phyloP scores from a whole-genome alignment of 2,113 vertebrate genomes.

The Chloroceryle aenea region DNA sequence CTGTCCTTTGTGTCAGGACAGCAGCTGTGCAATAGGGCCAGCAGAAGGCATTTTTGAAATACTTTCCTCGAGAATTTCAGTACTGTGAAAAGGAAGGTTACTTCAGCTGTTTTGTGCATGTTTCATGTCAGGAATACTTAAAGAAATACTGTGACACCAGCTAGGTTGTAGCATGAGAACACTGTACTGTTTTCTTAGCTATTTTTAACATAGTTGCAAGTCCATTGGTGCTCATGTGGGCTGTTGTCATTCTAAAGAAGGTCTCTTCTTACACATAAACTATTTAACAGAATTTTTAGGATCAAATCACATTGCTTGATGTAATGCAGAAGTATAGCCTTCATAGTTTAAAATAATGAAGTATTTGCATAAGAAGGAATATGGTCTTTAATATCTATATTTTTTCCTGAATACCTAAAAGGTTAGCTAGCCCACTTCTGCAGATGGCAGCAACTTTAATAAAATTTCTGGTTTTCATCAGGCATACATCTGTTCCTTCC shows the following conservation, averaged over 20 bases:
- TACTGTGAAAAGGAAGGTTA: neutral
- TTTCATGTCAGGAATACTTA: neutral
- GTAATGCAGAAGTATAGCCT: neutral
- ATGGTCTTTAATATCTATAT: neutral
- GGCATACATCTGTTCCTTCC: neutral
- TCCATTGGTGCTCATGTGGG: fast-evolving
- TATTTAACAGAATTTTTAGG: neutral
- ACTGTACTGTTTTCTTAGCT: neutral
- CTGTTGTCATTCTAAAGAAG: neutral
- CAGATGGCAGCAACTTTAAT: neutral
- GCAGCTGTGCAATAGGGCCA: neutral
- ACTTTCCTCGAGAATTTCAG: neutral
- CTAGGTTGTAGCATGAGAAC: neutral
- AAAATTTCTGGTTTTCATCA: neutral
- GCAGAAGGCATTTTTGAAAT: neutral
- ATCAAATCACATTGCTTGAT: neutral
- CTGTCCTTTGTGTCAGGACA: neutral
- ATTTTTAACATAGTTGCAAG: neutral
- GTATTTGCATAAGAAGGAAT: neutral
- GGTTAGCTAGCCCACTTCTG: neutral
- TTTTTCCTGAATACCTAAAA: neutral
- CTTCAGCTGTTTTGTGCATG: neutral
- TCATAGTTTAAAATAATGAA: neutral
- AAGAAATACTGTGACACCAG: neutral
- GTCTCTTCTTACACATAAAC: neutral